Percentiles rank a stretch among this genome's conserved stretches.
These are phyloP conservation scores for Fringilla coelebs DNA, from an alignment of 2,797 vertebrate species.

Conservation along the genomic window DNA sequence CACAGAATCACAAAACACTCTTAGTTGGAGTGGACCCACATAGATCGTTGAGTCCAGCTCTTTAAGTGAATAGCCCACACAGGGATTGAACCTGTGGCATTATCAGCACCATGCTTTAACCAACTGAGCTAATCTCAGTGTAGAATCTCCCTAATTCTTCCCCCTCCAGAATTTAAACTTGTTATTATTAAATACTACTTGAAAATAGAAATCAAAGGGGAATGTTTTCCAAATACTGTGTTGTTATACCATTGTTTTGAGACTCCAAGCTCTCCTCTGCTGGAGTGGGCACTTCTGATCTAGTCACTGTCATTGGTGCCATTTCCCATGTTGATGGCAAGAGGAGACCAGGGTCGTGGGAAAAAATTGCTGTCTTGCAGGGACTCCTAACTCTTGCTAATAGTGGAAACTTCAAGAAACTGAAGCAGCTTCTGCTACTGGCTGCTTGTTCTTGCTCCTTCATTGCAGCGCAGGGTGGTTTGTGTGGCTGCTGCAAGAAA, in stretches of 20 bases:
- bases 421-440: not conserved
- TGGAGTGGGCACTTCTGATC: not conserved
- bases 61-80: not conserved
- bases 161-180: not conserved
- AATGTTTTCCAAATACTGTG: not conserved
- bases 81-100: fast-evolving
- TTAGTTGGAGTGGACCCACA: not conserved
- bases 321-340: not conserved
- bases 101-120: not conserved
- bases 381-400: not conserved
- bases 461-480: not conserved
- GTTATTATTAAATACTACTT: not conserved
- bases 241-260: not conserved
- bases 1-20: not conserved
- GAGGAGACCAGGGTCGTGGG: not conserved
- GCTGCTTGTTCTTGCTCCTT: not conserved
- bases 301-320: not conserved
- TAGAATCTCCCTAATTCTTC: not conserved
- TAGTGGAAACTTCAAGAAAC: not conserved
- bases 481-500: not conserved
- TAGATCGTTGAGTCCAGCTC: not conserved
- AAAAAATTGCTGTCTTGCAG: not conserved
- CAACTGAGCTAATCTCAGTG: not conserved
- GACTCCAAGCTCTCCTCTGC: not conserved
- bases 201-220: not conserved